Evolutionary conservation across 2,113 vertebrate genomes (phyloP).

Genomic region (Baryphthengus martii): DNA sequence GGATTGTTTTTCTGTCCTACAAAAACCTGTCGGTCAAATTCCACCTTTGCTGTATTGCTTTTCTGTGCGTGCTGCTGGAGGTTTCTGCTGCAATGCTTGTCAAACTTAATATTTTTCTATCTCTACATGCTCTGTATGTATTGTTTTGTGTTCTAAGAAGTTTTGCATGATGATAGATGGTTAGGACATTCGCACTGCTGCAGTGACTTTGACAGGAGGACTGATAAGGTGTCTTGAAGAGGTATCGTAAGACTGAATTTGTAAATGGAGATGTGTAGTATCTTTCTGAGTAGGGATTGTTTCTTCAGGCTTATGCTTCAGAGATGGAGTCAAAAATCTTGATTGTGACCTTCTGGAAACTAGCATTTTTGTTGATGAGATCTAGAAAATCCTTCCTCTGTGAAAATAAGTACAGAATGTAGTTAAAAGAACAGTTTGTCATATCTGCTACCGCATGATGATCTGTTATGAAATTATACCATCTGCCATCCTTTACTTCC

Average conservation of each 20-base stretch:
- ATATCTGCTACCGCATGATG: not conserved
- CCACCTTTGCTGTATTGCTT: rapidly evolving
- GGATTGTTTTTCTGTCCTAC: not conserved
- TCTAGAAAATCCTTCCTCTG: not conserved
- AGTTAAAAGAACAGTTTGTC: not conserved
- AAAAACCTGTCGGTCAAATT: not conserved
- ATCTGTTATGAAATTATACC: not conserved
- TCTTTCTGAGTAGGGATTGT: not conserved
- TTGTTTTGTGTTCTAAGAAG: not conserved
- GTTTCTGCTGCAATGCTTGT: not conserved
- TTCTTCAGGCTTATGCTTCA: not conserved
- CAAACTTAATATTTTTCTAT: not conserved
- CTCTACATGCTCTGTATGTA: rapidly evolving
- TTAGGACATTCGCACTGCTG: not conserved
- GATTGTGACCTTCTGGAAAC: not conserved
- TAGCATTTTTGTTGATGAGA: not conserved
- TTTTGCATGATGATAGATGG: not conserved
- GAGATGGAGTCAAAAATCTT: not conserved
- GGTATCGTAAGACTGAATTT: not conserved
- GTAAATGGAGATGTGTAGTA: not conserved
- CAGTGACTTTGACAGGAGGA: not conserved
- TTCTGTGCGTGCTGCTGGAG: not conserved
- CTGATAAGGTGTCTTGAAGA: not conserved
- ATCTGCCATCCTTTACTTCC: not conserved
- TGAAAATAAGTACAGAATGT: not conserved